phyloP scores from a whole-genome alignment of 2,888 invertebrate genomes.

The Idaea straminata region DNA sequence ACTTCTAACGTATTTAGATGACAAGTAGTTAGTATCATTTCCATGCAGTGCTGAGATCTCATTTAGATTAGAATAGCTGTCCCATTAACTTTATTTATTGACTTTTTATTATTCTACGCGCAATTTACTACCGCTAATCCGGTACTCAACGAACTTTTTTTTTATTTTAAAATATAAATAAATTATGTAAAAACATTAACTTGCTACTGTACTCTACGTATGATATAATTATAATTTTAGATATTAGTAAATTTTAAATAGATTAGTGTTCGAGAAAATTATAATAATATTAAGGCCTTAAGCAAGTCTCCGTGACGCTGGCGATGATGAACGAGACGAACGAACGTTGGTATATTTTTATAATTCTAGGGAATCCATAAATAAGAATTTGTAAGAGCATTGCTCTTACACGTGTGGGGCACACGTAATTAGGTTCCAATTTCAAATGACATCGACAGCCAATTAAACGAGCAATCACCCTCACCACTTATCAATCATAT shows the following conservation, averaged over 20 bases:
- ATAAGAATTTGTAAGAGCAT: no score
- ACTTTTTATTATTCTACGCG: neutral
- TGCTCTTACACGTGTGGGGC: neutral
- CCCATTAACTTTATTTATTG: slow-evolving; percentile 8
- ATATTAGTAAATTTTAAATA: neutral
- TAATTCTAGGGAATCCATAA: no score
- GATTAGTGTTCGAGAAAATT: neutral
- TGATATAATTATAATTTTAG: neutral
- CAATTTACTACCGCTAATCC: neutral
- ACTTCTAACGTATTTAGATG: neutral
- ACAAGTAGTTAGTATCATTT: neutral
- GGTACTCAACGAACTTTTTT: neutral
- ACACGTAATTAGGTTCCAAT: neutral
- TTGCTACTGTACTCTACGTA: no score
- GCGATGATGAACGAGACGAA: no score
- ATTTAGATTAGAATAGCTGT: slow-evolving; percentile 10
- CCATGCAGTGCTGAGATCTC: neutral
- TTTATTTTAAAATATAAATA: neutral
- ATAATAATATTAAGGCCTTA: neutral
- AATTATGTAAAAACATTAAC: neutral
- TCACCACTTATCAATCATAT: neutral
- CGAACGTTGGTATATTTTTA: no score
- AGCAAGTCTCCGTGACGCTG: no score
- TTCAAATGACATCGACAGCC: neutral
- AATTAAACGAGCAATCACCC: neutral